phyloP scores from a whole-genome alignment of 2,797 vertebrate species.

The Lepus oiostolus region DNA sequence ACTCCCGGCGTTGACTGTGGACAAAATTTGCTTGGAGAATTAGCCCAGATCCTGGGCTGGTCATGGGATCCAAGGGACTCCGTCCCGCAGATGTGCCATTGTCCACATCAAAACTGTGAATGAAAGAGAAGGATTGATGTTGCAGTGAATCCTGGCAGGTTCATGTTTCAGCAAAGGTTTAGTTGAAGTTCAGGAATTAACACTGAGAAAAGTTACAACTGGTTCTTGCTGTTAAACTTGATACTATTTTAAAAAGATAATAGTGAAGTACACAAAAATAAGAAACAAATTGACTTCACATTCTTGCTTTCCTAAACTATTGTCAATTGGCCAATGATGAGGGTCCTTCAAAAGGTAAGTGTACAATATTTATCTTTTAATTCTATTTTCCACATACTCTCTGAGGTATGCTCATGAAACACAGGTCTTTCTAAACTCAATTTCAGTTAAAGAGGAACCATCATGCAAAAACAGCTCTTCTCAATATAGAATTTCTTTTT shows the following conservation, averaged over 20 bases:
- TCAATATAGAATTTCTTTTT: not conserved
- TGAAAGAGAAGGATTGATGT: not conserved
- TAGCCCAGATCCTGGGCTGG: conserved; percentile 98
- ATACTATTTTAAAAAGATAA: not conserved
- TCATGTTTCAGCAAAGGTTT: not conserved
- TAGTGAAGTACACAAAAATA: not conserved
- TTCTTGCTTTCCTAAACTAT: conserved; percentile 7
- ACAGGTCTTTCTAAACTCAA: not conserved
- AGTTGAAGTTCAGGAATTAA: not conserved
- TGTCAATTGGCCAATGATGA: no score
- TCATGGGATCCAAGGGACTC: conserved; percentile 99
- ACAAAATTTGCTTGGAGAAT: conserved; percentile 99
- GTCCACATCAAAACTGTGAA: conserved; percentile 98
- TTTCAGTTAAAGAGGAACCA: not conserved
- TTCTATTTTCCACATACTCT: no score
- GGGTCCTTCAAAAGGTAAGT: no score
- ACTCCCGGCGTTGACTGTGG: conserved; percentile 98
- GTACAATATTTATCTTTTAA: no score
- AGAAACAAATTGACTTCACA: not conserved
- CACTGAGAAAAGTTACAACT: conserved; percentile 9
- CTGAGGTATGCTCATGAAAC: not conserved
- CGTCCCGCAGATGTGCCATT: conserved; percentile 98
- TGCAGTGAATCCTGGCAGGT: not conserved
- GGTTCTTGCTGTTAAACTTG: not conserved
- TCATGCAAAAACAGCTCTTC: conserved; percentile 38